Conservation (phyloP, 2,797 vertebrate species). For the Lepilemur septentrionalis region DNA sequence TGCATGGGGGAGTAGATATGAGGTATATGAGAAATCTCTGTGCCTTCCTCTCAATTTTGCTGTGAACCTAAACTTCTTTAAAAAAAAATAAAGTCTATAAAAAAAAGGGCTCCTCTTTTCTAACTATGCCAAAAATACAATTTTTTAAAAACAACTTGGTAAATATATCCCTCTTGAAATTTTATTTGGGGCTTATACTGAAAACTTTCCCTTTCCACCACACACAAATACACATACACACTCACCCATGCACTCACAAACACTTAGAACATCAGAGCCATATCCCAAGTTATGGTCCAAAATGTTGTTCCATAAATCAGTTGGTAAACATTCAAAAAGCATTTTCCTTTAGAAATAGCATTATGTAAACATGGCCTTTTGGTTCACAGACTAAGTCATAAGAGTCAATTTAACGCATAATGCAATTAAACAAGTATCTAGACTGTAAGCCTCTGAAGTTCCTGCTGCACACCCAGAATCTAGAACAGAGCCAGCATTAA, state of each 20-base stretch:
- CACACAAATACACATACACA: neutral
- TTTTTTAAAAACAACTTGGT: neutral
- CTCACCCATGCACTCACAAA: neutral
- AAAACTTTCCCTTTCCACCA: neutral
- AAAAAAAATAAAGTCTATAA: neutral
- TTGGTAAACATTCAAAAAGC: neutral
- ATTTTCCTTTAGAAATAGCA: constrained; percentile 29
- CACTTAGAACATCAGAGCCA: neutral
- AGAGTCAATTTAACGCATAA: constrained; percentile 2
- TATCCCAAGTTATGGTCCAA: neutral
- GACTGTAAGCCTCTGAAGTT: neutral
- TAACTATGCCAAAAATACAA: neutral
- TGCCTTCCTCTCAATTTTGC: neutral
- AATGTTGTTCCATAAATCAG: neutral
- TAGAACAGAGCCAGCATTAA: neutral
- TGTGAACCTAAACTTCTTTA: neutral
- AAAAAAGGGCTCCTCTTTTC: neutral
- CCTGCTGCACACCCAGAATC: neutral
- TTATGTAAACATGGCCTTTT: constrained; percentile 34
- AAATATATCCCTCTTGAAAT: constrained; percentile 1
- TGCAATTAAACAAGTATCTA: neutral
- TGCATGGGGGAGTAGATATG: neutral
- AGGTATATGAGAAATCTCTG: neutral
- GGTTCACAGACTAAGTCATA: constrained; percentile 7
- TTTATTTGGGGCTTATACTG: neutral